Evolutionary conservation across 1,140 invertebrate species (phyloP), one percentile per base, ranked within the genome.

Genomic region (Atopsyche davidsoni): DNA sequence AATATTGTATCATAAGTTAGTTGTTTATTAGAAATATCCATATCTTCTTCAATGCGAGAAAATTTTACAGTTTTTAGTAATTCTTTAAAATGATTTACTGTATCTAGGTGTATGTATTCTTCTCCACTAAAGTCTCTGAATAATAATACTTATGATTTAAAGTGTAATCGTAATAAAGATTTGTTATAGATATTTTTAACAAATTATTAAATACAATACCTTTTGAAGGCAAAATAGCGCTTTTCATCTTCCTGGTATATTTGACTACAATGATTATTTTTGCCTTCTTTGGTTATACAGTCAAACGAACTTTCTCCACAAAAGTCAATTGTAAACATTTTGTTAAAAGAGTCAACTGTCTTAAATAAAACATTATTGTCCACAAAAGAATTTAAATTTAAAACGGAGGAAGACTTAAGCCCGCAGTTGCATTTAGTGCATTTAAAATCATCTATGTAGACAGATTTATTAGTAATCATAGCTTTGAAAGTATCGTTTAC

Each of bases 51-150:
- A 14, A 14, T 14, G 13, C 7, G 39, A 1, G 45, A 46, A 19
- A 3, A 3, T 13, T 4, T 34, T 3, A 13, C 32, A 34, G 32
- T n/a, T 34, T 41, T 50, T 3, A 42, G 6, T 13, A 10, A 7
- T 22, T 34, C 31, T 35, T 50, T 50, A 31, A 42, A 42, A 14
- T 41, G 17, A 16, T 31, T 35, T 9, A 19, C 34, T 17, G 38
- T 42, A 19, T 43, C 25, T 43, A 17, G 41, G 13, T 50, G 47
- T 21, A 42, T 17, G 24, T 42, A 50, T 23, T 50, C 47, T 43
- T 42, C 47, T 19, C 47, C 39, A 43, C 36, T 22, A n/a, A 50
- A 35, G 28, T 50, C 47, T 42, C 47, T 50, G 25, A 9, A 43
- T 25, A 14, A 40, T 14, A 2, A 43, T n/a, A n/a, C n/a, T n/a